These are phyloP conservation scores for Synanthedon myopaeformis DNA, from an alignment of 2,888 invertebrate genomes.

Conservation along the genomic window DNA sequence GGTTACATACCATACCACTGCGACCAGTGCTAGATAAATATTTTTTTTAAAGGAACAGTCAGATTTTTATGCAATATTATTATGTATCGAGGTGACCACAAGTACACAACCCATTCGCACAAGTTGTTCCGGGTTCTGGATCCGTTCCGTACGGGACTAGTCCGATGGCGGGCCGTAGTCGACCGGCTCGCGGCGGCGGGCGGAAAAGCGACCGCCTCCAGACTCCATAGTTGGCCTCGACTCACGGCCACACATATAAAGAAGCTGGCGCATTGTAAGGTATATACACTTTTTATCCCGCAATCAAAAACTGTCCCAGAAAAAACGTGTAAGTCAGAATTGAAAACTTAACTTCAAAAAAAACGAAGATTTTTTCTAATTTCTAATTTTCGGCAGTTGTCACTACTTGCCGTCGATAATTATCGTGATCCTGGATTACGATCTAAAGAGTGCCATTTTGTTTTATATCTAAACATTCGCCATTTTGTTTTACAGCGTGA, in stretches of 20 bases:
- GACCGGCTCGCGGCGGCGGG: conserved; percentile 35
- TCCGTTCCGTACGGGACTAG: conserved; percentile 37
- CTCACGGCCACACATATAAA: conserved; percentile 15
- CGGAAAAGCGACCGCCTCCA: conserved; percentile 34
- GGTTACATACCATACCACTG: too few relatives aligned
- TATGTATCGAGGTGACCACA: conserved; percentile 33
- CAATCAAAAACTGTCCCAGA: neutral
- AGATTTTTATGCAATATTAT: too few relatives aligned
- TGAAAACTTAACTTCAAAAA: too few relatives aligned
- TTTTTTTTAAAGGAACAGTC: too few relatives aligned
- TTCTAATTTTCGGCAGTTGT: too few relatives aligned
- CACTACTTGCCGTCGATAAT: too few relatives aligned
- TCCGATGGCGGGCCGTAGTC: conserved; percentile 54
- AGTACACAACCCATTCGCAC: conserved; percentile 42
- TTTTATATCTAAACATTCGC: too few relatives aligned
- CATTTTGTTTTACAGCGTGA: conserved; percentile 58
- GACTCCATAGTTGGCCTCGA: conserved; percentile 23
- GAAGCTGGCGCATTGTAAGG: conserved; percentile 47
- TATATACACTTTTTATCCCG: conserved; percentile 9
- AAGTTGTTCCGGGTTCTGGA: conserved; percentile 48
- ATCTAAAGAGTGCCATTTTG: too few relatives aligned
- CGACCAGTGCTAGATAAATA: too few relatives aligned
- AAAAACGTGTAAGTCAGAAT: too few relatives aligned
- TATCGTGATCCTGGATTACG: too few relatives aligned
- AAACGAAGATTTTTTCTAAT: too few relatives aligned